Percentiles rank a stretch among this genome's conserved stretches.
These are phyloP conservation scores for Thinocorus orbignyianus DNA, from an alignment of 2,113 vertebrate species.

Conservation along the genomic window DNA sequence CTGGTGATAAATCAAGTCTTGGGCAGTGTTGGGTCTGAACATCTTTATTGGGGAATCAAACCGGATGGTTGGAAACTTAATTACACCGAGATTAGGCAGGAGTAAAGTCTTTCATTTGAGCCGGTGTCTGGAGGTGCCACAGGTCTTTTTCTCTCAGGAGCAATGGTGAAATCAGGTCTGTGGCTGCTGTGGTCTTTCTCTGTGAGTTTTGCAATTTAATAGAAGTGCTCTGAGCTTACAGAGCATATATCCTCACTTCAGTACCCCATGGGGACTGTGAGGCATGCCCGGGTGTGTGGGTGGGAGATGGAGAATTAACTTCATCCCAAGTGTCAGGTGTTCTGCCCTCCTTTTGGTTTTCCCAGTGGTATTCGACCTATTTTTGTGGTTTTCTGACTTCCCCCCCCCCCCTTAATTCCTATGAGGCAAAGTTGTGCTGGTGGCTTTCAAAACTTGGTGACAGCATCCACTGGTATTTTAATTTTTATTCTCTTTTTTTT, in stretches of 20 bases:
- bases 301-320: neutral
- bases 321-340: too few relatives aligned
- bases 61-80: accelerated
- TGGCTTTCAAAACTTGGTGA: neutral
- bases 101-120: neutral
- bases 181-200: neutral
- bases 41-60: neutral
- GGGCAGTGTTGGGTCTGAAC: neutral
- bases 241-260: neutral
- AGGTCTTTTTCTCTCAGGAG: accelerated
- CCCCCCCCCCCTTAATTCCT: neutral
- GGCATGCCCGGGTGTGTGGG: neutral
- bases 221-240: neutral
- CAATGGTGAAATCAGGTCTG: neutral
- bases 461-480: neutral
- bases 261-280: neutral
- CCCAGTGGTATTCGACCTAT: neutral
- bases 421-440: neutral
- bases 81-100: neutral
- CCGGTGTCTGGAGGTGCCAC: accelerated
- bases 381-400: neutral
- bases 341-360: neutral
- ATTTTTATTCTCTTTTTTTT: neutral
- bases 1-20: neutral
- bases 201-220: neutral